phyloP scores from a whole-genome alignment of 2,888 invertebrate genomes.

The Parochlus steinenii region DNA sequence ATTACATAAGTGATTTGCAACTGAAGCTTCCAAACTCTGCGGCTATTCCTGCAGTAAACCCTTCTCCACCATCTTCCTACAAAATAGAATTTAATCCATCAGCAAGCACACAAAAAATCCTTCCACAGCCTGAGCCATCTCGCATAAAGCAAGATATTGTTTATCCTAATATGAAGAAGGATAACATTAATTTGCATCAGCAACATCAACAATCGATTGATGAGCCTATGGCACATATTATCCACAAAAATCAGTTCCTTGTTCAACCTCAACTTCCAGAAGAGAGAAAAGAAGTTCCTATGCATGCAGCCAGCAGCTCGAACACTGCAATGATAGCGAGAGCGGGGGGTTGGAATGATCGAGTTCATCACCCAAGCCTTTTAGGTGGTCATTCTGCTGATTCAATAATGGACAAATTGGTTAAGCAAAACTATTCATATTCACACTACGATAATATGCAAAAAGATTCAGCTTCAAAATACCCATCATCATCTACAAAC shows the following conservation, averaged over 20 bases:
- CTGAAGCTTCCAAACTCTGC: slow-evolving; percentile 14
- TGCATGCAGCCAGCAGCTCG: too few relatives aligned
- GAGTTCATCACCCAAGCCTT: not conserved
- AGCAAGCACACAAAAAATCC: not conserved
- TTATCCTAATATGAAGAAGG: slow-evolving; percentile 1
- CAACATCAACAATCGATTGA: slow-evolving; percentile 8
- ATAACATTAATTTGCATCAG: not conserved
- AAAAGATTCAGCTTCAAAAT: not conserved
- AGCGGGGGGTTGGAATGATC: slow-evolving; percentile 1
- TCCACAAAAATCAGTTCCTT: slow-evolving; percentile 13
- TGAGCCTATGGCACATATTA: slow-evolving; percentile 15
- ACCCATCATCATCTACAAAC: too few relatives aligned
- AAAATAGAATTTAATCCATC: slow-evolving; percentile 10
- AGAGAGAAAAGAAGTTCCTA: too few relatives aligned
- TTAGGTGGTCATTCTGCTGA: too few relatives aligned
- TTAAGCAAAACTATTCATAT: too few relatives aligned
- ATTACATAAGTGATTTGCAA: slow-evolving; percentile 17
- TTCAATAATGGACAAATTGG: too few relatives aligned
- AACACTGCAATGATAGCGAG: too few relatives aligned
- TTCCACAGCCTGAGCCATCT: not conserved
- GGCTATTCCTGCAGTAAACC: not conserved
- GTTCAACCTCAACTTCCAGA: too few relatives aligned
- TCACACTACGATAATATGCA: slow-evolving; percentile 2
- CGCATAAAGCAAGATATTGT: slow-evolving; percentile 4
- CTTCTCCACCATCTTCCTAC: slow-evolving; percentile 10